These are phyloP conservation scores for Rutpela maculata DNA, from an alignment of 2,888 invertebrate genomes.

Conservation along the genomic window DNA sequence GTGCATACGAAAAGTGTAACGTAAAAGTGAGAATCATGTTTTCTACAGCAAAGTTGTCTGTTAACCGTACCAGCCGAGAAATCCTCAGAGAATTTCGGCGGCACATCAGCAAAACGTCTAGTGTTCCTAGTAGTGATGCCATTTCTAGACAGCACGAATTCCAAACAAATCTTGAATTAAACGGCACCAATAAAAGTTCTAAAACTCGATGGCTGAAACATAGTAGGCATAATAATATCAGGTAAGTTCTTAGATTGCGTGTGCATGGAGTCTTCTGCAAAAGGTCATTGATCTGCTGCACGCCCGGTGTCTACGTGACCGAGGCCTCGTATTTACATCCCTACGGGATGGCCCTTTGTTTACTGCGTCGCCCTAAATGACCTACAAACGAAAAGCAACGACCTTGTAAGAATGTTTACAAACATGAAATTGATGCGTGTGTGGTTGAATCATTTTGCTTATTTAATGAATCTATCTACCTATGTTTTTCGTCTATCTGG, in stretches of 20 bases:
- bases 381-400: constrained; percentile 14
- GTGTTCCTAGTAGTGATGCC: constrained; percentile 78
- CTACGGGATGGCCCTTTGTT: constrained; percentile 27
- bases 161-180: constrained; percentile 51
- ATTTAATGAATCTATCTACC: no score
- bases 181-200: constrained; percentile 44
- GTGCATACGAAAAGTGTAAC: background rate
- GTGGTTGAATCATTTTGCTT: background rate
- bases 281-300: constrained; percentile 59
- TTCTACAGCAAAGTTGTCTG: constrained; percentile 56
- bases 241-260: constrained; percentile 61
- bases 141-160: constrained; percentile 74
- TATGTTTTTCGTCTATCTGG: background rate
- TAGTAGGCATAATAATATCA: constrained; percentile 70
- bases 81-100: constrained; percentile 63
- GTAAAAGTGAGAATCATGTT: constrained; percentile 55
- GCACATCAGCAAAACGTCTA: constrained; percentile 78
- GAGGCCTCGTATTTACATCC: constrained; percentile 51
- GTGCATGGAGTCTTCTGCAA: constrained; percentile 13
- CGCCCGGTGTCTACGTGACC: constrained; percentile 64
- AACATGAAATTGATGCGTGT: background rate
- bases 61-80: constrained; percentile 66
- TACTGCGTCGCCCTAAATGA: constrained; percentile 5
- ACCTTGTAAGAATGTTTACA: constrained; percentile 22
- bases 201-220: constrained; percentile 67